Conservation (phyloP, 2,888 invertebrate species). For the Sesia apiformis region DNA sequence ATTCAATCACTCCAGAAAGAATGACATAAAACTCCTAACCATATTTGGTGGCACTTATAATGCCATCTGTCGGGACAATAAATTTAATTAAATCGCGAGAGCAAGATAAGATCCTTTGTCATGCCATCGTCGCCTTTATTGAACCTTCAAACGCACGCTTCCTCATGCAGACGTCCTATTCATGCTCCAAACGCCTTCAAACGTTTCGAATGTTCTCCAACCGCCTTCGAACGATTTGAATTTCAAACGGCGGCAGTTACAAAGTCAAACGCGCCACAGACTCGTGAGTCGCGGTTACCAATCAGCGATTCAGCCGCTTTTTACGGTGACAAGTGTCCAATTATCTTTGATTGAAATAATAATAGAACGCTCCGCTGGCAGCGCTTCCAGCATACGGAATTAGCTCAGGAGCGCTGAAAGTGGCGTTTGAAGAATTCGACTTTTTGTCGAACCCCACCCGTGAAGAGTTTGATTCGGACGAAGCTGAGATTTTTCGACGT, state of each 20-base stretch:
- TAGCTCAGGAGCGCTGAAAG: slow-evolving; percentile 22
- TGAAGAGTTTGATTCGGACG: slow-evolving; percentile 32
- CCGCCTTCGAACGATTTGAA: slow-evolving; percentile 31
- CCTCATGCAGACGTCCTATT: slow-evolving; percentile 10
- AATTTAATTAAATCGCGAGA: neutral
- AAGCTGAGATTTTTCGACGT: slow-evolving; percentile 33
- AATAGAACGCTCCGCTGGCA: slow-evolving; percentile 40
- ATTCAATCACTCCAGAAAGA: too few relatives aligned
- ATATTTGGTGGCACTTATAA: too few relatives aligned
- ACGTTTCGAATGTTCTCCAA: slow-evolving; percentile 16
- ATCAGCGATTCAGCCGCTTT: slow-evolving; percentile 38
- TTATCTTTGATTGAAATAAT: slow-evolving; percentile 67
- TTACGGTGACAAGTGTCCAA: slow-evolving; percentile 63
- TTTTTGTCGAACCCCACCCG: slow-evolving; percentile 60
- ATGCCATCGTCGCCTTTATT: slow-evolving; percentile 18
- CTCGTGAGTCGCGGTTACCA: slow-evolving; percentile 34
- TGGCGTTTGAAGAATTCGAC: slow-evolving; percentile 14
- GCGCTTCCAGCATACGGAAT: slow-evolving; percentile 49
- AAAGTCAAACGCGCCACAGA: slow-evolving; percentile 41
- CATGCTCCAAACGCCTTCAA: slow-evolving; percentile 18
- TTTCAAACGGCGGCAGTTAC: slow-evolving; percentile 29
- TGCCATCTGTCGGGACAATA: neutral
- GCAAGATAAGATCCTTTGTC: neutral
- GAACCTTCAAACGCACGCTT: slow-evolving; percentile 31
- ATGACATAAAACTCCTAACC: too few relatives aligned